Evolutionary conservation across 2,797 vertebrate genomes (phyloP).

Genomic region (Somateria mollissima): DNA sequence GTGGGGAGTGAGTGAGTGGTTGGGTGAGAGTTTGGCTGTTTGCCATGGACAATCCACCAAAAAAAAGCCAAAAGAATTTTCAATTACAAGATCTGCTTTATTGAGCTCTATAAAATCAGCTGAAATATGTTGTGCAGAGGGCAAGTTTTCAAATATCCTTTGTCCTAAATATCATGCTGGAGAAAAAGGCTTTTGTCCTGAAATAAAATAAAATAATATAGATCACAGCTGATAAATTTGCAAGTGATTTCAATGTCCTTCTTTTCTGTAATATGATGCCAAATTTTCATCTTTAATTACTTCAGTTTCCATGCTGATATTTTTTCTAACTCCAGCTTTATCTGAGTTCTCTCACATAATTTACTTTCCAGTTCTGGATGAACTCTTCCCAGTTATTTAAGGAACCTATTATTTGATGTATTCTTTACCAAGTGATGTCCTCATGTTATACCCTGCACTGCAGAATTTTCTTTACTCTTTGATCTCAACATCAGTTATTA

Average conservation of each 20-base stretch:
- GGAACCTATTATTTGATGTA: background rate
- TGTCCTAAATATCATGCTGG: background rate
- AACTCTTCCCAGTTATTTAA: background rate
- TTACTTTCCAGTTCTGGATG: background rate
- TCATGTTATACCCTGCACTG: background rate
- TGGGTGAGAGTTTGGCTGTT: background rate
- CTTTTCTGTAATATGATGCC: background rate
- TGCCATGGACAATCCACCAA: background rate
- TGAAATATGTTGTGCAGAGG: background rate
- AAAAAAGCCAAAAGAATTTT: background rate
- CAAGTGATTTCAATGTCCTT: background rate
- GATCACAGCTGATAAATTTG: background rate
- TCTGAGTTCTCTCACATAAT: background rate
- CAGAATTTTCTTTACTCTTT: background rate
- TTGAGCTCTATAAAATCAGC: background rate
- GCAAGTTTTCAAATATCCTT: background rate
- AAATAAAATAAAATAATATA: background rate
- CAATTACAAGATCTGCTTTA: background rate
- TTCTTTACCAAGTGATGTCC: background rate
- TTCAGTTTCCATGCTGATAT: background rate
- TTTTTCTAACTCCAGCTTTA: background rate
- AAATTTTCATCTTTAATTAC: background rate
- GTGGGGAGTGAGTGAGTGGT: rapidly evolving
- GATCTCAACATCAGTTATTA: background rate
- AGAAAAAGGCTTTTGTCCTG: background rate